phyloP scores from a whole-genome alignment of 2,113 vertebrate genomes.

The Hippocampus abdominalis region DNA sequence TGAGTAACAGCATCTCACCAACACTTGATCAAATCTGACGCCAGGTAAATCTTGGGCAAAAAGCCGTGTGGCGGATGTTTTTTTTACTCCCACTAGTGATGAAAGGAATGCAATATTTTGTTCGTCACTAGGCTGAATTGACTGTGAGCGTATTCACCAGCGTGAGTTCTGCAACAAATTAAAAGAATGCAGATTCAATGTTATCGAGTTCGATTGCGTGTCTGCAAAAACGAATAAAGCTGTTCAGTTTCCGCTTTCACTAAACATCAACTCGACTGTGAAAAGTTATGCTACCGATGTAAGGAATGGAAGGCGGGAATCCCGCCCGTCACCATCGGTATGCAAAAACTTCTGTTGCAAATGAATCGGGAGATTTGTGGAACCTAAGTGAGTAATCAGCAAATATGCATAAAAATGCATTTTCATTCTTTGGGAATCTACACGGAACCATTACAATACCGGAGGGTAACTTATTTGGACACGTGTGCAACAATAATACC shows the following conservation, averaged over 20 bases:
- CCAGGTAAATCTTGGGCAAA: constrained; percentile 3
- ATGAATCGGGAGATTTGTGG: too few relatives aligned
- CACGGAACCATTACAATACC: too few relatives aligned
- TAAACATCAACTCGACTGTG: neutral
- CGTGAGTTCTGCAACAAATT: neutral
- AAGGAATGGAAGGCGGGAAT: neutral
- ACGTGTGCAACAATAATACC: too few relatives aligned
- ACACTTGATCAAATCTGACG: neutral
- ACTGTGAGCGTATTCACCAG: neutral
- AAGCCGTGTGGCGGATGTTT: constrained; percentile 13
- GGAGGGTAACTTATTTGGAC: too few relatives aligned
- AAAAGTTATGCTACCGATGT: neutral
- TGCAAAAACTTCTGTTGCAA: too few relatives aligned
- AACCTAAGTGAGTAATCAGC: too few relatives aligned
- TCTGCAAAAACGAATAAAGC: constrained; percentile 5
- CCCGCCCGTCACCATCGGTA: too few relatives aligned
- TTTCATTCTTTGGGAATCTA: too few relatives aligned
- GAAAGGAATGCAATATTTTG: constrained; percentile 7
- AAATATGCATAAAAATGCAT: too few relatives aligned
- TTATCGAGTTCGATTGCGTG: constrained; percentile 4
- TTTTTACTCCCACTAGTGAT: constrained; percentile 18
- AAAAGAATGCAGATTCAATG: neutral
- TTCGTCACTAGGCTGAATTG: neutral
- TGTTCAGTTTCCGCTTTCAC: neutral
- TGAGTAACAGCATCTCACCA: neutral